Evolutionary conservation across 2,113 vertebrate species (phyloP).

Genomic region (Microcebus jonahi): DNA sequence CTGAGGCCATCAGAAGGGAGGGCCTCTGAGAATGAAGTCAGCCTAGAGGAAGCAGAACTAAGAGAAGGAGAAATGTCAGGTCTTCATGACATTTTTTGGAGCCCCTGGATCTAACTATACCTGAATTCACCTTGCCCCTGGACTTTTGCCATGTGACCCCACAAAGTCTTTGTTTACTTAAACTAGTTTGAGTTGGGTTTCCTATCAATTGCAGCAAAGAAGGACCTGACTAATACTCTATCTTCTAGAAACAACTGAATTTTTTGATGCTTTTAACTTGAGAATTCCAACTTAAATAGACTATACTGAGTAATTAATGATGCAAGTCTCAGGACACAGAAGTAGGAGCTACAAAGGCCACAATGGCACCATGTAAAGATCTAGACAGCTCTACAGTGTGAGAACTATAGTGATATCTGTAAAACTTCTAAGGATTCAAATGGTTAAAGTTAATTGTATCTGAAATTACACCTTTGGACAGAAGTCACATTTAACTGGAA

Average conservation of each 20-base stretch:
- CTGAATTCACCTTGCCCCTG: background rate
- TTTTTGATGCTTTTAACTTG: background rate
- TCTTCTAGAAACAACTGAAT: background rate
- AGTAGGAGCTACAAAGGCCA: background rate
- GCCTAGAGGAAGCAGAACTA: background rate
- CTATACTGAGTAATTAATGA: background rate
- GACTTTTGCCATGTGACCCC: background rate
- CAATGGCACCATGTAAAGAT: background rate
- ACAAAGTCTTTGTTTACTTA: background rate
- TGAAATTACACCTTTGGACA: conserved; percentile 50
- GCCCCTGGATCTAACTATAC: background rate
- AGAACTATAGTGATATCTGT: background rate
- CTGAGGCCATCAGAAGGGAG: background rate
- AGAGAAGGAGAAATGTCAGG: background rate
- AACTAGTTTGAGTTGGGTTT: background rate
- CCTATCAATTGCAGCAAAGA: background rate
- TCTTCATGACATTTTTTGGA: background rate
- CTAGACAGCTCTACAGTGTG: background rate
- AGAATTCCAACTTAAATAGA: background rate
- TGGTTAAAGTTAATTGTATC: conserved; percentile 28
- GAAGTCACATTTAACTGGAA: conserved; percentile 52
- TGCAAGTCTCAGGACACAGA: background rate
- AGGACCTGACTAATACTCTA: background rate
- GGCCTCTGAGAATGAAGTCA: background rate
- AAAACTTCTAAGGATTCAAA: background rate